These are phyloP conservation scores for Drosophila kohkoa DNA, from an alignment of 1,140 invertebrate genomes.

Conservation along the genomic window DNA sequence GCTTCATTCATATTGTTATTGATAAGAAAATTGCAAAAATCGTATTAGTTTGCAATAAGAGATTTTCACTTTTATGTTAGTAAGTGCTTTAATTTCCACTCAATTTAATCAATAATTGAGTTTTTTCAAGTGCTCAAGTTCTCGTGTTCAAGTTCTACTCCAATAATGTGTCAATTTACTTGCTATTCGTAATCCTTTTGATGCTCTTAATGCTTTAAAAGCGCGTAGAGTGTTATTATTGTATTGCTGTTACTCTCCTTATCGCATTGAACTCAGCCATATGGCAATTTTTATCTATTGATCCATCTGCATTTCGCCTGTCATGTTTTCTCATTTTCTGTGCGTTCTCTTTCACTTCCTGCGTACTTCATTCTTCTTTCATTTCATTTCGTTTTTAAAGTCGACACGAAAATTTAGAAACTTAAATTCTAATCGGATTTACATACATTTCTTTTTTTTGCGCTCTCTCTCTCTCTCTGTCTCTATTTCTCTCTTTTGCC, in stretches of 20 bases:
- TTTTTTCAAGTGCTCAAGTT: not conserved
- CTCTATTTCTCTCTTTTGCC: not conserved
- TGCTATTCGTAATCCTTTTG: slow-evolving; percentile 3
- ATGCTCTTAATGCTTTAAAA: not conserved
- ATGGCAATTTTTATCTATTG: slow-evolving; percentile 39
- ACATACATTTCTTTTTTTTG: slow-evolving; percentile 58
- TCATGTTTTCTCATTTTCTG: not conserved
- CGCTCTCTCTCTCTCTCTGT: slow-evolving; percentile 27
- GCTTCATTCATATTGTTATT: no score
- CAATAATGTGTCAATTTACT: not conserved
- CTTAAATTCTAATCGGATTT: slow-evolving; percentile 79
- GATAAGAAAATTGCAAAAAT: no score
- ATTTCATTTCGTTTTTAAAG: slow-evolving; percentile 49
- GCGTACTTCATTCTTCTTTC: not conserved
- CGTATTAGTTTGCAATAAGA: no score
- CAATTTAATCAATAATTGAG: no score
- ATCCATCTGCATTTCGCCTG: slow-evolving; percentile 28
- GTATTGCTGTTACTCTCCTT: not conserved
- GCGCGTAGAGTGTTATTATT: not conserved
- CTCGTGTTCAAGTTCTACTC: not conserved
- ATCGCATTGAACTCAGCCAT: slow-evolving; percentile 26
- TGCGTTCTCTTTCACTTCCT: not conserved
- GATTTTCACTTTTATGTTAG: no score
- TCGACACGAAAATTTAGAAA: slow-evolving; percentile 57
- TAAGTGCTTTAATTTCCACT: no score